Conservation (phyloP, 1,140 invertebrate genomes). For the Drosophila kanapiae region DNA sequence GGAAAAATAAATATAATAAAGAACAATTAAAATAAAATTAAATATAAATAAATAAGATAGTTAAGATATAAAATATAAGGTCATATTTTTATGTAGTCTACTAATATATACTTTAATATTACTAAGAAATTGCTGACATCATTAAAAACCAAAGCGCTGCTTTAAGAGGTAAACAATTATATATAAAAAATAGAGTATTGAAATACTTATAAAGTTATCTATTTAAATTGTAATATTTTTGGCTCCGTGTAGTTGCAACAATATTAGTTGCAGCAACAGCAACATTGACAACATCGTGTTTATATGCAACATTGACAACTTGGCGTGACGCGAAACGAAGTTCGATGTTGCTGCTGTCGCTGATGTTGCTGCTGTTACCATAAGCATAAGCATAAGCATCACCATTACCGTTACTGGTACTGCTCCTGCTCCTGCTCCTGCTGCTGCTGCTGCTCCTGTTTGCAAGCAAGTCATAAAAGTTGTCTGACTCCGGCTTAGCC, state of each 20-base stretch:
- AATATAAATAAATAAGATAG: not conserved
- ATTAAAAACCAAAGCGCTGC: no score
- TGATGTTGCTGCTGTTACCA: slow-evolving; percentile 30
- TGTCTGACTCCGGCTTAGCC: slow-evolving; percentile 58
- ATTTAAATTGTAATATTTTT: not conserved
- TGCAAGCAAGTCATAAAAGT: slow-evolving; percentile 75
- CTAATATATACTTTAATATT: no score
- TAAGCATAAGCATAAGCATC: slow-evolving; percentile 53
- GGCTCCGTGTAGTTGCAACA: not conserved
- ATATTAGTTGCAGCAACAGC: slow-evolving; percentile 19
- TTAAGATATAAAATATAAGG: not conserved
- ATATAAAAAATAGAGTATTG: no score
- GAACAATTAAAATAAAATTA: not conserved
- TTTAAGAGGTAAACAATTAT: no score
- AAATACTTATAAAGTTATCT: no score
- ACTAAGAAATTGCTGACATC: no score
- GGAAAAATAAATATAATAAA: no score
- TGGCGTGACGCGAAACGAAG: slow-evolving; percentile 66
- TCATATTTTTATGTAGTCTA: no score
- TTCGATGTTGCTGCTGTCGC: slow-evolving; percentile 32
- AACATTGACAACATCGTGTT: slow-evolving; percentile 71
- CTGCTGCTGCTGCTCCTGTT: slow-evolving; percentile 27
- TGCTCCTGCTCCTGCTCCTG: slow-evolving; percentile 7
- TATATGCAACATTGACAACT: slow-evolving; percentile 81
- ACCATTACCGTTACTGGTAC: slow-evolving; percentile 59